Evolutionary conservation across 2,113 vertebrate species (phyloP).

Genomic region (Pristiophorus japonicus): DNA sequence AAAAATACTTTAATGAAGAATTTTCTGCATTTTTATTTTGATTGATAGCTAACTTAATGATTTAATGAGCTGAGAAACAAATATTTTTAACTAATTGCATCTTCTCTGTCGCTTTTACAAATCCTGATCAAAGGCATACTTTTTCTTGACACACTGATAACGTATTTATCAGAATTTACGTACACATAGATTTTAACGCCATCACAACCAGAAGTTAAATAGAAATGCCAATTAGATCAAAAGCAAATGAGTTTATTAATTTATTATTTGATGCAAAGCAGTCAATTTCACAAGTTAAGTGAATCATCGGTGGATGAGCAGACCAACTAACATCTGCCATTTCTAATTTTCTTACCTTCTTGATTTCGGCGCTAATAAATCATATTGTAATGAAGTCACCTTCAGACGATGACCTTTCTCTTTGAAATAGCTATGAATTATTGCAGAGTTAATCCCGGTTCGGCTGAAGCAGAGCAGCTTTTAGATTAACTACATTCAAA

Average conservation of each 20-base stretch:
- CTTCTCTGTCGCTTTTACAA: neutral
- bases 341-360: slow-evolving; percentile 48
- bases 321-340: slow-evolving; percentile 42
- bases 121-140: neutral
- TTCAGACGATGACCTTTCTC: slow-evolving; percentile 66
- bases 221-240: slow-evolving; percentile 49
- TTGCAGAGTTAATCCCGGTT: slow-evolving; percentile 62
- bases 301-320: slow-evolving; percentile 38
- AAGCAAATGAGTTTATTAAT: slow-evolving; percentile 67
- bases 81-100: neutral
- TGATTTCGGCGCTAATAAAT: slow-evolving; percentile 75
- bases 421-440: slow-evolving; percentile 60
- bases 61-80: neutral
- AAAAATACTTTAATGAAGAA: neutral
- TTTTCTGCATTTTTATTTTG: neutral
- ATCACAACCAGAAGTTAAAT: neutral
- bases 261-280: slow-evolving; percentile 68
- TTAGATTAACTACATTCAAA: slow-evolving; percentile 5
- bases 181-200: neutral
- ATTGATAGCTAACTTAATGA: neutral
- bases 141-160: neutral
- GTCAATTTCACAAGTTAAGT: slow-evolving; percentile 65
- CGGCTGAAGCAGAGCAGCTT: slow-evolving; percentile 43
- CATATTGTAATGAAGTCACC: slow-evolving; percentile 74
- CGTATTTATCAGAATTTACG: neutral